Evolutionary conservation across 2,113 vertebrate genomes (phyloP).

Genomic region (Plecturocebus donacophilus): DNA sequence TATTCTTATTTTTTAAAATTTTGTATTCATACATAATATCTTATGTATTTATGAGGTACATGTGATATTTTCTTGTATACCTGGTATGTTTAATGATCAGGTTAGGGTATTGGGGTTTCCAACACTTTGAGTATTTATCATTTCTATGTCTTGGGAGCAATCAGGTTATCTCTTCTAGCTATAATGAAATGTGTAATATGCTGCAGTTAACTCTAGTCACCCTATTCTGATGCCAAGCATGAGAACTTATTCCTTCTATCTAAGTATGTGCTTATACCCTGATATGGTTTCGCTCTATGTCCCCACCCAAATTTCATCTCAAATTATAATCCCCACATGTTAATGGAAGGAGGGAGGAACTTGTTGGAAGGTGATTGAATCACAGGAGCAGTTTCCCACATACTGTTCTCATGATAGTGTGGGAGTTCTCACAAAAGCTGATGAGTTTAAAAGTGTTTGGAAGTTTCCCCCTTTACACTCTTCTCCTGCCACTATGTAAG

Average conservation of each 20-base stretch:
- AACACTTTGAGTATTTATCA: not conserved
- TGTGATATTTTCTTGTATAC: not conserved
- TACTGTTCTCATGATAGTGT: too few relatives aligned
- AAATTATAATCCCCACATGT: too few relatives aligned
- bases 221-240: not conserved
- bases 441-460: too few relatives aligned
- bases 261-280: not conserved
- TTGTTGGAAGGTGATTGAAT: too few relatives aligned
- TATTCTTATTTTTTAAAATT: not conserved
- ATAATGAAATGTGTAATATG: not conserved
- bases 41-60: not conserved
- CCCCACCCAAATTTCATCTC: too few relatives aligned
- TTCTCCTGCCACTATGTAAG: too few relatives aligned
- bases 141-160: not conserved
- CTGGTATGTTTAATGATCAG: not conserved
- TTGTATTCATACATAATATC: not conserved
- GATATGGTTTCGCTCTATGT: too few relatives aligned
- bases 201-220: not conserved
- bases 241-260: not conserved
- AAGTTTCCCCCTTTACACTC: too few relatives aligned
- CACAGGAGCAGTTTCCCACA: too few relatives aligned
- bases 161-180: not conserved
- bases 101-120: not conserved
- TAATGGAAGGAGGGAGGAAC: too few relatives aligned
- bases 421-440: too few relatives aligned